Evolutionary conservation across 2,113 vertebrate species (phyloP).

Genomic region (Siniperca chuatsi): DNA sequence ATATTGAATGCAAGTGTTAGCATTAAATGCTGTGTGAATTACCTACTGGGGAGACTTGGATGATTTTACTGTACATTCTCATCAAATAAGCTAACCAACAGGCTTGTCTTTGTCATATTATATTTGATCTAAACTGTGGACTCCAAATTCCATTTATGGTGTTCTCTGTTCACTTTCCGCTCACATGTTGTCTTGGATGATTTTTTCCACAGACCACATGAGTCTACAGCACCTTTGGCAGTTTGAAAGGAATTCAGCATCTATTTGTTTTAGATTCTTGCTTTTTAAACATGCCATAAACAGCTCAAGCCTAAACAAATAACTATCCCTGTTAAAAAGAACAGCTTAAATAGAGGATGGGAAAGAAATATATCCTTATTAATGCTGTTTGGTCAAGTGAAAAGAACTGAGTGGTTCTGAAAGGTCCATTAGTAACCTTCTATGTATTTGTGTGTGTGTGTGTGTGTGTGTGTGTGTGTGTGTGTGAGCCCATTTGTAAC

Average conservation of each 20-base stretch:
- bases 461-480: conserved; percentile 23
- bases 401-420: conserved; percentile 59
- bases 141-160: not conserved
- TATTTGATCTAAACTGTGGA: not conserved
- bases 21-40: not conserved
- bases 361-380: conserved; percentile 44
- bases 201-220: not conserved
- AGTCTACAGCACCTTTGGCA: not conserved
- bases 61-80: not conserved
- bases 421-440: conserved; percentile 75
- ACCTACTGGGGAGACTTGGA: not conserved
- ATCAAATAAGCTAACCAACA: not conserved
- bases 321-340: not conserved
- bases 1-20: not conserved
- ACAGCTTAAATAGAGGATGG: not conserved
- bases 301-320: not conserved
- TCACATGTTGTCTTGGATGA: conserved; percentile 1
- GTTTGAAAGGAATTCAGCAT: conserved; percentile 3
- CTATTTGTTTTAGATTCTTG: not conserved
- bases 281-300: not conserved
- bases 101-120: not conserved
- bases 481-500: conserved; percentile 74
- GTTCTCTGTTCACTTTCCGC: not conserved
- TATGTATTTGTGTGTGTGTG: conserved; percentile 24
- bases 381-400: conserved; percentile 55